Base-by-base conservation (phyloP, 2,113 vertebrate genomes). In the Rutilus rutilus region DNA sequence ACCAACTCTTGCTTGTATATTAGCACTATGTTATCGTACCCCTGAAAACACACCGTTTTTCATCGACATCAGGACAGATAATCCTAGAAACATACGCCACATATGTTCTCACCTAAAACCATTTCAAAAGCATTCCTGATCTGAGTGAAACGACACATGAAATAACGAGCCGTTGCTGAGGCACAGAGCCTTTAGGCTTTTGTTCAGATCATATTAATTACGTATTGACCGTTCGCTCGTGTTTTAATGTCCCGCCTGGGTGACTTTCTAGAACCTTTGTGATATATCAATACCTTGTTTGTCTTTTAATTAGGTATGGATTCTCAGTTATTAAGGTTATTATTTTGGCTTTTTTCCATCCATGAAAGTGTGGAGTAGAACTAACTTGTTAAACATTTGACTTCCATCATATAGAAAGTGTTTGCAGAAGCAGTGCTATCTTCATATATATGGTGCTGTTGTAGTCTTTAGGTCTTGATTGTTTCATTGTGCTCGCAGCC, bases 261-360 rank as follows among this genome's bases (percentile, higher is more conserved):
- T 89, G 90, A 75, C 42, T 85, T 83, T 74, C 69, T 30, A 75
- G 73, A 86, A 92, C 92, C 89, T 90, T 91, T 87, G 88, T 69
- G 88, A 80, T 82, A 82, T 91, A 93, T 93, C 93, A 93, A 92
- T 94, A 93, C 89, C 89, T 90, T 86, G 88, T 90, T 93, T 93
- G 87, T 90, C 88, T 90, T 91, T 88, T 94, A 94, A 95, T 95
- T 95, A 87, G 45, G 78, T 94, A 95, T 94, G 64, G 94, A 94
- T 93, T 92, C 47, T 21, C 77, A 86, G 89, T 91, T 90, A 90
- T 81, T 88, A 78, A 85, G 74, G 82, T 73, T 76, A 77, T 83
- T 90, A 73, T 75, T 87, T 79, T 59, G 84, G 84, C 19, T 30
- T 80, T 89, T 89, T 90, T n/a, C 17, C 1, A 73, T 73, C 59